Evolutionary conservation across 2,797 vertebrate genomes (phyloP), one percentile per base, ranked within the genome.

Genomic region (Lacerta viridis): DNA sequence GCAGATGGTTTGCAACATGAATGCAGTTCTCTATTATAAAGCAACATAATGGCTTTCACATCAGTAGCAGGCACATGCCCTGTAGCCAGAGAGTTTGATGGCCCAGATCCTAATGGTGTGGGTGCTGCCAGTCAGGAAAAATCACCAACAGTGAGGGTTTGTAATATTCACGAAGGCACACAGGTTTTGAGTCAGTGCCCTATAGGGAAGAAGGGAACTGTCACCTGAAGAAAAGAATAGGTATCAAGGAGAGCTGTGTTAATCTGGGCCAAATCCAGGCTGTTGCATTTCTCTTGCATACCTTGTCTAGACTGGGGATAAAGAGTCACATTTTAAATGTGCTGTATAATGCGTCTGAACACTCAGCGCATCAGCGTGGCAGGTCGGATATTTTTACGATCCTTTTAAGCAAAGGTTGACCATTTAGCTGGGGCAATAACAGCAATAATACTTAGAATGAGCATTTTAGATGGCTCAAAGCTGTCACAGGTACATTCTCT

Each of bases 231-330:
- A 76, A 64, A 76, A 72, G 23, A 61, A 61, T 61, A 41, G 43
- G 9, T n/a, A n/a, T 64, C 13, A 9, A n/a, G 39, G 33, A 15
- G 69, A n/a, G n/a, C 9, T 23, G 27, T n/a, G 18, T 71, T 71
- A 78, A 84, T 84, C 64, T 84, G 36, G 81, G 77, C 36, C 66
- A 10, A 72, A 43, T 78, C 66, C 7, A 27, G 11, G 41, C n/a
- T 77, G 39, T 41, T 76, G 59, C 46, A 29, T 61, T 76, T 76
- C 59, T 77, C 59, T 39, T 23, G 36, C 61, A 83, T 83, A 76
- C 72, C 80, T 88, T 77, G 87, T 88, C 80, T 88, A 83, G 87
- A 79, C 82, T 15, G 64, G 66, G 82, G 87, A 84, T 80, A 61
- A 84, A 84, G 74, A 71, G 46, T 71, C 78, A 61, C 75, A 25